Base-by-base conservation (phyloP, 2,113 vertebrate species). In the Cinclus cinclus region DNA sequence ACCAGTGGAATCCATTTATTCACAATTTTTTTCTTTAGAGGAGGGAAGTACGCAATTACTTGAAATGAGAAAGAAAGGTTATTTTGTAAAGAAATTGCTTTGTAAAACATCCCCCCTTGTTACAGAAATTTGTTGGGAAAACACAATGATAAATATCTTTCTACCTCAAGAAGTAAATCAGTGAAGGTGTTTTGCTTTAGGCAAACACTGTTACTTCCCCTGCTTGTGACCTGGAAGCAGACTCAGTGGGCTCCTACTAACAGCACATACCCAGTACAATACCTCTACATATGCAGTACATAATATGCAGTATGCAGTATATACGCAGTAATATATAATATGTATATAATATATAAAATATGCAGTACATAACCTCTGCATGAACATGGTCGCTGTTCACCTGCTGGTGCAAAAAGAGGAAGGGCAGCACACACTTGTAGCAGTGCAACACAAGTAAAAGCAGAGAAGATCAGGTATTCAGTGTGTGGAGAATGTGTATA, bases 251-350 rank as follows among this genome's bases (percentile, higher is more conserved):
- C 17, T 33, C 22, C 22, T 23, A 24, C 21, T 35, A 60, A 35
- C 10, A 68, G 7, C 18, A 20, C 10, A 15, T 13, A 47, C 3
- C 9, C 15, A 27, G 23, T 24, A 21, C 20, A 31, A 60, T 14
- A 14, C 5, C 35, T 37, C 35, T 37, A 37, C 35, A 37, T 37
- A 27, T 0, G 0, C 7, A 46, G 20, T 15, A 41, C 5, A 20
- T 17, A 24, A 33, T 37, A 37, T 37, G 35, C 35, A 37, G 35
- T 37, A 37, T 37, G 35, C 35, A 37, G 35, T 37, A 37, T 37
- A 37, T 37, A 37, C 35, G 8, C 35, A 37, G 35, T 37, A 37
- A 37, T 37, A 37, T 37, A 37, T 37, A 37, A 37, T 37, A 37
- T 37, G 35, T 37, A 37, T 37, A 37, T 37, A 37, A 37, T 37